Base-by-base conservation (phyloP, 2,888 invertebrate species). In the Stenodema calcarata region DNA sequence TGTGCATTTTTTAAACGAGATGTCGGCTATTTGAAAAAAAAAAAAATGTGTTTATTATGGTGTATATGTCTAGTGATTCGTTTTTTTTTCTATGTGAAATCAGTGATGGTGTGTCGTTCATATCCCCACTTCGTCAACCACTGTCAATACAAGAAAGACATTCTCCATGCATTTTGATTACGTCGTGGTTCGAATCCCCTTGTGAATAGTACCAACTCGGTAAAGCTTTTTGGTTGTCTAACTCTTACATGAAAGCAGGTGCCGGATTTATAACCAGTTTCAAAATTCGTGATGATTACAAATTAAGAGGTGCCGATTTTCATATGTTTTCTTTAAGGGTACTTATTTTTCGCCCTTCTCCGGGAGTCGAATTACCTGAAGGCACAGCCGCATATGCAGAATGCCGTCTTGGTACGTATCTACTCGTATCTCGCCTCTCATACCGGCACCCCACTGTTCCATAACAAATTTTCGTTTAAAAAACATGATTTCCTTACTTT, bases 361-460 rank as follows among this genome's bases (percentile, higher is more conserved):
- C 41, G 78, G 78, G 76, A n/a, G 27, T 35, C 41, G 44, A 27
- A 30, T 82, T 82, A 82, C 82, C 82, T 82, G 82, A 28, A 41
- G 85, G 85, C 54, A 85, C 75, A 47, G 85, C 23, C 41, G 76
- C 76, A 42, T 75, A 85, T 54, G 85, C 75, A 44, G 85, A 85
- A 85, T 85, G 85, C 85, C 85, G 75, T 35, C 85, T 85, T 18
- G 82, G 82, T 69, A 42, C 69, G 35, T n/a, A 82, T 69, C 62
- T 69, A 82, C 69, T 82, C 42, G 82, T 16, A 69, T 69, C 69
- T 54, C 91, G 90, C 90, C 91, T 90, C 90, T 92, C 92, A 91
- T 91, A 88, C 88, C 88, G 88, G 87, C 88, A 88, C 88, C 87
- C 87, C 88, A 88, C 89, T 89, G 89, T 87, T 80, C 86, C 84